Evolutionary conservation across 2,888 invertebrate genomes (phyloP).

Genomic region (Polyommatus iphigenia): DNA sequence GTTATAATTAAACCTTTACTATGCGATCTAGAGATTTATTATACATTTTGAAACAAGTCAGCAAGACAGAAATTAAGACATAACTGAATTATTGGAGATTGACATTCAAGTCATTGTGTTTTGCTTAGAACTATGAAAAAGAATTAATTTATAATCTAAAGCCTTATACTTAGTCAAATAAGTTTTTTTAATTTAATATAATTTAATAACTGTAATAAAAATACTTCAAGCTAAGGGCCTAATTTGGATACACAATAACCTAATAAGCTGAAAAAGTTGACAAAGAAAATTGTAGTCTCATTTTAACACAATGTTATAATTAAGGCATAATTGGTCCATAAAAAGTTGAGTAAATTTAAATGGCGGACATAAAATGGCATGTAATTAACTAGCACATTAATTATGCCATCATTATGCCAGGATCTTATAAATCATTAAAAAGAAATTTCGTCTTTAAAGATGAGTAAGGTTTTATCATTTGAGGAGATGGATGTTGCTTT

Average conservation of each 20-base stretch:
- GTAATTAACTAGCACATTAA: conserved; percentile 17
- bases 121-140: too few species aligned
- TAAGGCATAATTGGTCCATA: conserved; percentile 19
- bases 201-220: not conserved
- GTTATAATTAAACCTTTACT: too few species aligned
- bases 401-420: conserved; percentile 11
- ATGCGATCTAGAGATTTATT: too few species aligned
- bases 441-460: not conserved
- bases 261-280: conserved; percentile 12
- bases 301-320: conserved; percentile 6
- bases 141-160: too few species aligned
- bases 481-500: too few species aligned
- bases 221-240: not conserved
- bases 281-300: not conserved
- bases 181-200: too few species aligned
- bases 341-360: conserved; percentile 24
- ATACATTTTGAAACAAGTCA: too few species aligned
- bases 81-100: too few species aligned
- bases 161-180: too few species aligned
- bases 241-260: conserved; percentile 8
- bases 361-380: conserved; percentile 20
- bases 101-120: too few species aligned
- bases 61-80: too few species aligned
- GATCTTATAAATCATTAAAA: conserved; percentile 11
- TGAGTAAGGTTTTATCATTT: not conserved